phyloP scores from a whole-genome alignment of 2,113 vertebrate species.

The Halcyon senegalensis region DNA sequence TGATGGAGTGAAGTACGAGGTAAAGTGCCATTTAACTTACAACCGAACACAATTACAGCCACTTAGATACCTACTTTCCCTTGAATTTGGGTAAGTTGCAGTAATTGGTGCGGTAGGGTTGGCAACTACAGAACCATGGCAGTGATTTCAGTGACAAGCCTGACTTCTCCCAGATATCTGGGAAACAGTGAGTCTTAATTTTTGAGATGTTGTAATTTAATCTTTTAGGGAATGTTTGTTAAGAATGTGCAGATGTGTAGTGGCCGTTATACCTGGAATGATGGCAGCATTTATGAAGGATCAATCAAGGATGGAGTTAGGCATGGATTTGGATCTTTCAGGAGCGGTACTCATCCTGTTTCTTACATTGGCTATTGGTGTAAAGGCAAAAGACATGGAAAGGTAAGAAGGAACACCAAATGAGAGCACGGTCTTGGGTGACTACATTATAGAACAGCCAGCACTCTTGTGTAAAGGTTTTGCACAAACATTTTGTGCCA shows the following conservation, averaged over 20 bases:
- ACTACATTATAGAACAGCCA: neutral
- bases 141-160: neutral
- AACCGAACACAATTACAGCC: neutral
- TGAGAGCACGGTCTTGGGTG: neutral
- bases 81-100: neutral
- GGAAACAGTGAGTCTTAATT: neutral
- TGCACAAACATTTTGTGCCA: neutral
- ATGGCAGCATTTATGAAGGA: conserved; percentile 87
- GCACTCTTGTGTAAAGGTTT: neutral
- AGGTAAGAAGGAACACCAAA: conserved; percentile 72
- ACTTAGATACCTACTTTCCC: neutral
- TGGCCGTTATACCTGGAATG: conserved; percentile 84
- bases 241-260: conserved; percentile 79
- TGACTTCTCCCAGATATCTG: neutral
- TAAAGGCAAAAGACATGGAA: conserved; percentile 85
- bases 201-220: neutral
- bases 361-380: conserved; percentile 88
- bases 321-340: conserved; percentile 85
- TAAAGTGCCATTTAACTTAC: conserved; percentile 18
- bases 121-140: neutral
- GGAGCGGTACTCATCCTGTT: conserved; percentile 58
- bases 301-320: conserved; percentile 78
- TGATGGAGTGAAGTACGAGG: conserved; percentile 88
- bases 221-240: conserved; percentile 85
- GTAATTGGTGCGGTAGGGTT: neutral